Base-by-base conservation (phyloP, 1,140 invertebrate genomes). In the Chrysopa pallens region DNA sequence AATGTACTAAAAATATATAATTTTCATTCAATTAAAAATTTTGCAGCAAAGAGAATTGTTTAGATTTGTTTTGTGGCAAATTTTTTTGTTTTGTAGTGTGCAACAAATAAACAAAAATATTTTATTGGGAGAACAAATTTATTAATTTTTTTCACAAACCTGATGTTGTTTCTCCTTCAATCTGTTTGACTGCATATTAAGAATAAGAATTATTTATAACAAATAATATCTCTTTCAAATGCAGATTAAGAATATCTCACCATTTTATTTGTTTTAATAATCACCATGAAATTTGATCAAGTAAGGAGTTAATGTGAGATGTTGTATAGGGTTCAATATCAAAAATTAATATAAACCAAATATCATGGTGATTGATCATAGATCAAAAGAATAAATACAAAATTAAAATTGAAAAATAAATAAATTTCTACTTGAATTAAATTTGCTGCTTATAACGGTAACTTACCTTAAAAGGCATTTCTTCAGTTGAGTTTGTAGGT, bases 381-480 rank as follows among this genome's bases (percentile, higher is more conserved):
- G n/a, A 41, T 11, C 27, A 17, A 41, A 28, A n/a, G n/a, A n/a
- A n/a, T n/a, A n/a, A n/a, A 41, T 4, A 42, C 27, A 42, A 42
- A 42, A 35, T 33, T 33, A 42, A 36, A 8, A 7, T 2, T 2
- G 41, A 15, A 35, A 15, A 42, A 7, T 15, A 8, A 39, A 44
- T 29, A 23, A 36, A 44, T 23, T 29, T 45, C 13, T 13, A 39
- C 8, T 17, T 36, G 8, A 36, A 42, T 40, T 36, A 28, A 28
- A 38, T 27, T 11, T 38, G 14, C 36, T 42, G 15, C 6, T 11
- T 17, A 12, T 36, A 28, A 12, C 13, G 29, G 8, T 27, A 27
- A 35, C n/a, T 48, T 60, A 72, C 68, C 63, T 72, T 68, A 56
- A 69, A 72, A 11, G 68, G 67, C 62, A 66, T 66, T 55, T 67